A percentile compares a stretch with the other conserved stretches of the same genome.
These are phyloP conservation scores for Anguilla rostrata DNA, from an alignment of 2,113 vertebrate species.

Conservation along the genomic window DNA sequence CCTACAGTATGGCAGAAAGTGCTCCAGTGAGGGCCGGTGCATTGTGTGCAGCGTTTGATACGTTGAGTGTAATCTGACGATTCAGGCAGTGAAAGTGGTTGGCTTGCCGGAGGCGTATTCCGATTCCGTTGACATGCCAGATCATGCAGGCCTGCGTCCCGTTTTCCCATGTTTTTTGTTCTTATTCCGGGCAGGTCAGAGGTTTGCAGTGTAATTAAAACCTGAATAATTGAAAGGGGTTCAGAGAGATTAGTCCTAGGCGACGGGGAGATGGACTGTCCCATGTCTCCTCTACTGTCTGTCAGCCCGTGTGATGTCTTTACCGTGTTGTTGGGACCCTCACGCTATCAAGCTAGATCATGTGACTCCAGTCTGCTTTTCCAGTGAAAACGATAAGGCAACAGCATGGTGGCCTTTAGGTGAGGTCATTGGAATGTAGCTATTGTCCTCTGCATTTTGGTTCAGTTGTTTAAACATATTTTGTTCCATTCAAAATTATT, in stretches of 20 bases:
- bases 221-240: constrained; percentile 79
- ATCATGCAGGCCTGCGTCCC: constrained; percentile 20
- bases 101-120: constrained; percentile 47
- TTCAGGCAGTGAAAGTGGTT: constrained; percentile 18
- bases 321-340: not conserved
- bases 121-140: constrained; percentile 42
- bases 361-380: not conserved
- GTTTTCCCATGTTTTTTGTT: constrained; percentile 44
- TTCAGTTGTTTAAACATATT: too few species aligned
- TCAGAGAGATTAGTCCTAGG: constrained; percentile 70
- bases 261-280: constrained; percentile 49
- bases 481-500: too few species aligned
- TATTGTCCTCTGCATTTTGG: not conserved
- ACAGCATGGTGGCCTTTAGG: not conserved
- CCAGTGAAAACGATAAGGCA: not conserved
- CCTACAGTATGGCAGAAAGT: not conserved
- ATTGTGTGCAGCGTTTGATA: not conserved
- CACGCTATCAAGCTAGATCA: not conserved
- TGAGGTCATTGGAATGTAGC: not conserved
- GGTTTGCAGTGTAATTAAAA: constrained; percentile 76
- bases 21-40: not conserved
- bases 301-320: not conserved
- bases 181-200: constrained; percentile 51
- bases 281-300: not conserved
- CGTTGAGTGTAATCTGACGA: not conserved